Conservation (phyloP, 2,113 vertebrate genomes). For the Australoheros scitulus region DNA sequence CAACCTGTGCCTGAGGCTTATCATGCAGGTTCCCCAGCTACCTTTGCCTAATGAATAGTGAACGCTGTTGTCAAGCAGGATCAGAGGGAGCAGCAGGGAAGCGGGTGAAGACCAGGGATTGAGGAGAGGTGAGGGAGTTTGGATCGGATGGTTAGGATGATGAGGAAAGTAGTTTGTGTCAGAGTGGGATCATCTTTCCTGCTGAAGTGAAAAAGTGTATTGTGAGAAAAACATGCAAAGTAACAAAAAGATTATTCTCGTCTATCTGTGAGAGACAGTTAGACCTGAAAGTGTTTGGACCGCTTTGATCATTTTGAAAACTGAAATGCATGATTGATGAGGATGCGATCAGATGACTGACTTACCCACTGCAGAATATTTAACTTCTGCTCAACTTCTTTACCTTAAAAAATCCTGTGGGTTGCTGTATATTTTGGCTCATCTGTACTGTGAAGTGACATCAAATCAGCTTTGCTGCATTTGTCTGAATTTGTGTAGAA, state of each 20-base stretch:
- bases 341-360: too few species aligned
- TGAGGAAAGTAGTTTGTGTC: slow-evolving; percentile 3
- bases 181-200: not conserved
- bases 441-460: not conserved
- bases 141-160: not conserved
- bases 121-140: not conserved
- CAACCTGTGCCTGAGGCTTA: slow-evolving; percentile 1
- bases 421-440: too few species aligned
- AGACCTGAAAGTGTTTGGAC: not conserved
- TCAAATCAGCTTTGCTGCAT: not conserved
- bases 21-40: not conserved
- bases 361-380: too few species aligned
- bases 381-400: not conserved
- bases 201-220: not conserved
- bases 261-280: fast-evolving
- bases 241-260: not conserved
- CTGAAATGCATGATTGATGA: too few species aligned
- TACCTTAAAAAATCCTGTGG: not conserved
- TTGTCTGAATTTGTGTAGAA: not conserved
- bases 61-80: slow-evolving; percentile 41
- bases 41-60: slow-evolving; percentile 40
- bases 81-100: slow-evolving; percentile 38
- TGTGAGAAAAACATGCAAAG: not conserved
- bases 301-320: too few species aligned
- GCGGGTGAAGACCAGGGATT: not conserved